Conservation (phyloP, 2,113 vertebrate species). For the Mobula birostris region DNA sequence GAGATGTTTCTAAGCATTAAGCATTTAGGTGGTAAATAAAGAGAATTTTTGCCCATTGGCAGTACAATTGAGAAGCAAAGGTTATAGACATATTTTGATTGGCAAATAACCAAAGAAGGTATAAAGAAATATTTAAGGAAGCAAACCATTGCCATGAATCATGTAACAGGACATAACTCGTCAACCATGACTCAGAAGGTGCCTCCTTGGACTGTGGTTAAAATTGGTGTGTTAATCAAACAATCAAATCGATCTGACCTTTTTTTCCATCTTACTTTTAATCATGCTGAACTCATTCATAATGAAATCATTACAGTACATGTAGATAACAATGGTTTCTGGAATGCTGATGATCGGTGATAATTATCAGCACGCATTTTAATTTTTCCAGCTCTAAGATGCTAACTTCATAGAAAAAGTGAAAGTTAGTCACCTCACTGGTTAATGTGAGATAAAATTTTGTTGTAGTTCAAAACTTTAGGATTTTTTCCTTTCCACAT, state of each 20-base stretch:
- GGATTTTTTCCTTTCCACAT: neutral
- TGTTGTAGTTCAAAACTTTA: neutral
- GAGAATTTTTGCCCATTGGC: too few relatives aligned
- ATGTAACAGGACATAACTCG: neutral
- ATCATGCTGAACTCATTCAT: slow-evolving; percentile 1
- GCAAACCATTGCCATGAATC: neutral
- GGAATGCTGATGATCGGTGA: slow-evolving; percentile 12
- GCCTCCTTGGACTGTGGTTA: neutral
- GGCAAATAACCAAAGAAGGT: neutral
- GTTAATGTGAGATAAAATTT: neutral
- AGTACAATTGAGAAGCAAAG: too few relatives aligned
- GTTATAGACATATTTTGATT: too few relatives aligned
- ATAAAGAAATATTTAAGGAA: neutral
- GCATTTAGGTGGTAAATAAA: too few relatives aligned
- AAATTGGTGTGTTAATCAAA: neutral
- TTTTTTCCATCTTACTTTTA: neutral
- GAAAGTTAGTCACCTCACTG: neutral
- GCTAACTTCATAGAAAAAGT: neutral
- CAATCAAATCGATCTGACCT: slow-evolving; percentile 7
- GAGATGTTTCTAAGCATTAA: too few relatives aligned
- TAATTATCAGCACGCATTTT: neutral
- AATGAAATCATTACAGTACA: slow-evolving; percentile 15
- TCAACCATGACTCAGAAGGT: neutral
- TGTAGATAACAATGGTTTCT: slow-evolving; percentile 4
- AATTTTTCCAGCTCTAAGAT: neutral